phyloP scores from a whole-genome alignment of 2,113 vertebrate genomes.

The Paralichthys olivaceus region DNA sequence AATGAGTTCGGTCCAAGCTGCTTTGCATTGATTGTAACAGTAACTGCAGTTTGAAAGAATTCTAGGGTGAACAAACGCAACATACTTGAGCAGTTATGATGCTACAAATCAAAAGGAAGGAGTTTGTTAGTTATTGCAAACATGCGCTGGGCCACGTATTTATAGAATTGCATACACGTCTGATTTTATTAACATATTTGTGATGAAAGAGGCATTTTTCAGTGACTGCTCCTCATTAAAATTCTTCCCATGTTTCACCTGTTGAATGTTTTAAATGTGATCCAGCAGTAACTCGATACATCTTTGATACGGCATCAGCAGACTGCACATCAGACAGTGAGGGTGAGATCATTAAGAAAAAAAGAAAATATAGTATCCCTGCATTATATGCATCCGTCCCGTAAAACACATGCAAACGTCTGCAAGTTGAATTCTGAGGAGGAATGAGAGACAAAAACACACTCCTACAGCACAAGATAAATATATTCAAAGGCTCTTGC shows the following conservation, averaged over 20 bases:
- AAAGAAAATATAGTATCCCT: background rate
- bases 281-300: background rate
- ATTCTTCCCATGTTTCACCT: background rate
- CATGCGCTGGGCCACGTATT: background rate
- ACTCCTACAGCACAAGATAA: background rate
- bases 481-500: background rate
- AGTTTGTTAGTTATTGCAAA: background rate
- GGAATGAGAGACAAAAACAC: background rate
- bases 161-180: background rate
- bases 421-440: background rate
- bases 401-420: background rate
- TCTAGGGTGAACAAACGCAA: too few species aligned
- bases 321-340: background rate
- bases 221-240: background rate
- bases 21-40: too few species aligned
- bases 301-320: background rate
- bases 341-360: background rate
- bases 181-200: background rate
- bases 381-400: background rate
- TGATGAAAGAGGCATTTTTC: too few species aligned
- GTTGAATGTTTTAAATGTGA: slow-evolving; percentile 3
- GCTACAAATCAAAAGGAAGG: background rate
- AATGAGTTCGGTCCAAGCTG: too few species aligned
- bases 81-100: too few species aligned
- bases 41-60: too few species aligned